Conservation (phyloP, 2,797 vertebrate genomes). For the Oreochromis grahami region DNA sequence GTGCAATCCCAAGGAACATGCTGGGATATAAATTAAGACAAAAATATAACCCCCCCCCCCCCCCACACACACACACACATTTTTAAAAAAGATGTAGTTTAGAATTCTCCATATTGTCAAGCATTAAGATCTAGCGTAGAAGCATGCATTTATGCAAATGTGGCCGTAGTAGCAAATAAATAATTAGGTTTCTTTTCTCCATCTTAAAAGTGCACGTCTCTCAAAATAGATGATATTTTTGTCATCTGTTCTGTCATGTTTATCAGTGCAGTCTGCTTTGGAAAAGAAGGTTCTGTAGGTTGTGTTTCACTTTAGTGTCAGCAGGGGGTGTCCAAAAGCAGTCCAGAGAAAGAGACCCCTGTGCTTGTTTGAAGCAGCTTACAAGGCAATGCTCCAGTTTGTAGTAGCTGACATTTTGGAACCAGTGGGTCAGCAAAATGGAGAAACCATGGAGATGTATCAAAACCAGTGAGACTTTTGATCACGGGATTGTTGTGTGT, state of each 20-base stretch:
- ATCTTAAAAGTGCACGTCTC: neutral
- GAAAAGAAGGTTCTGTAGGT: neutral
- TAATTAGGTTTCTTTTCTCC: neutral
- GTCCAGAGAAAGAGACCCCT: conserved; percentile 11
- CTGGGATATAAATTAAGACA: conserved; percentile 15
- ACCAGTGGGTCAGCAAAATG: conserved; percentile 73
- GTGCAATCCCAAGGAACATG: conserved; percentile 5
- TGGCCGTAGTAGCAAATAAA: fast-evolving
- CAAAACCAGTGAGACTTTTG: conserved; percentile 38
- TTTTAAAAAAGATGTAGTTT: neutral
- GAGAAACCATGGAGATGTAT: conserved; percentile 57
- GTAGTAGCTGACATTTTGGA: conserved; percentile 74
- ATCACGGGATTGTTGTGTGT: conserved; percentile 19
- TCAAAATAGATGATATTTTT: neutral
- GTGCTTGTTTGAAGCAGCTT: conserved; percentile 37
- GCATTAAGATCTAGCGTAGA: too few species aligned
- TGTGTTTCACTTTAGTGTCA: conserved; percentile 49
- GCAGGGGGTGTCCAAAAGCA: conserved; percentile 72
- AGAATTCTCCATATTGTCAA: neutral
- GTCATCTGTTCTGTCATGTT: neutral
- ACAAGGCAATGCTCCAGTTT: conserved; percentile 62
- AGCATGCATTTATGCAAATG: neutral
- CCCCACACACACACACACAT: too few species aligned
- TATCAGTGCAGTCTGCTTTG: neutral
- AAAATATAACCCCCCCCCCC: neutral